Evolutionary conservation across 2,797 vertebrate genomes (phyloP).

Genomic region (Mus caroli): DNA sequence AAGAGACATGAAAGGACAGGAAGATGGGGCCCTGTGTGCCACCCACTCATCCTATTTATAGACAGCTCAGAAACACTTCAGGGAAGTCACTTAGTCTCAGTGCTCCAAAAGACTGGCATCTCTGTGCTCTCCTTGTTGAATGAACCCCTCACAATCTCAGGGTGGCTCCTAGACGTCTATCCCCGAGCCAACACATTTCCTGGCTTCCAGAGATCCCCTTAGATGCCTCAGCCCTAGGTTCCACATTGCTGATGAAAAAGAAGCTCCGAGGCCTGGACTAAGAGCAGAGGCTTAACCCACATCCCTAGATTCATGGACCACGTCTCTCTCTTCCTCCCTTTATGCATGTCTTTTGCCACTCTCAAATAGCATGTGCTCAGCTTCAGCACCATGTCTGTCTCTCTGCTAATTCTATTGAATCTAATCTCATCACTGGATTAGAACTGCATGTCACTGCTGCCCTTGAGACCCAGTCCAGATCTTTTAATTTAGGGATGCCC

Average conservation of each 20-base stretch:
- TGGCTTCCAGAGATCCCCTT: not conserved
- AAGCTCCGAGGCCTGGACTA: not conserved
- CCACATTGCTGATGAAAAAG: not conserved
- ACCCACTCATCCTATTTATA: not conserved
- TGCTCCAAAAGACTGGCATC: not conserved
- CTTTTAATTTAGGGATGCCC: not conserved
- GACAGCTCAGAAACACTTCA: not conserved
- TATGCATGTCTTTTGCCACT: not conserved
- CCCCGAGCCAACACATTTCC: not conserved
- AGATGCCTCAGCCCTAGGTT: too few relatives aligned
- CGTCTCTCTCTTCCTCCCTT: too few relatives aligned
- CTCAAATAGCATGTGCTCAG: not conserved
- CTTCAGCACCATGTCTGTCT: too few relatives aligned
- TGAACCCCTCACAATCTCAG: not conserved
- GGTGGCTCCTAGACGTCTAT: not conserved
- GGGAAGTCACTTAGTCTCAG: not conserved
- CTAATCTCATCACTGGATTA: not conserved
- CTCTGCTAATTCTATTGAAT: too few relatives aligned
- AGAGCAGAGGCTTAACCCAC: not conserved
- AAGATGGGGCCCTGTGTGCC: not conserved
- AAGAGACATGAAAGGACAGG: not conserved
- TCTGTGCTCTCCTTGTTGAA: not conserved
- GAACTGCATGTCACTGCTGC: accelerated
- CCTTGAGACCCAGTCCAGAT: not conserved
- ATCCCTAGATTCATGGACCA: not conserved